Base-by-base conservation (phyloP, 2,888 invertebrate genomes). In the Xylocampa areola region DNA sequence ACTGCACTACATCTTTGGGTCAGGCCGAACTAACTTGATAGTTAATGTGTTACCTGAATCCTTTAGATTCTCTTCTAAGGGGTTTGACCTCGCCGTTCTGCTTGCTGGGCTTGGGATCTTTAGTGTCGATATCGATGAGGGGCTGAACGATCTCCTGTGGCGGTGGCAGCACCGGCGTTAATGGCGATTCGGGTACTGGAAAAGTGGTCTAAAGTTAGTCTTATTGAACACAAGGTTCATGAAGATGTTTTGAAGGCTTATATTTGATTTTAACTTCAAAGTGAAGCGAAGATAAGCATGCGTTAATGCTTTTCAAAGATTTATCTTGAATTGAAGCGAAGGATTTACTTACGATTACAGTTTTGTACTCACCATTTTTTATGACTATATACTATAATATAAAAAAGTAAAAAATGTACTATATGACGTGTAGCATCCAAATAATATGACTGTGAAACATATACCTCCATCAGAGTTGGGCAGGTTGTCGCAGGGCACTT, bases 31-130 rank as follows among this genome's bases (percentile, higher is more conserved):
- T 23, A 10, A 6, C 13, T 23, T 14, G 10, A 14, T n/a, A n/a
- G n/a, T 14, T 11, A 13, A 13, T 39, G 23, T n/a, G 5, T 64
- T 94, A 80, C 95, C 95, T 84, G 74, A 91, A 91, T 57, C 85
- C 88, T 79, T 90, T 90, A 25, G 77, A 81, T 62, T 89, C 80
- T 92, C 94, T 87, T 73, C 94, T 91, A 33, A 90, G 82, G 63
- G 80, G 78, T 86, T 89, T 95, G 39, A 71, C 54, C 35, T 90
- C 89, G 1, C 90, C 92, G 54, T 90, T 92, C 52, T 71, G 59
- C 60, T 80, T 80, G 53, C 61, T 53, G 0, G 49, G 41, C 43
- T 67, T 62, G 27, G 48, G 47, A 7, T 80, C 73, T 37, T 74
- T 76, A 16, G 77, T 50, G 23, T 79, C 73, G 44, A 70, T 40